phyloP scores from a whole-genome alignment of 2,888 invertebrate genomes.

The Leucania comma region DNA sequence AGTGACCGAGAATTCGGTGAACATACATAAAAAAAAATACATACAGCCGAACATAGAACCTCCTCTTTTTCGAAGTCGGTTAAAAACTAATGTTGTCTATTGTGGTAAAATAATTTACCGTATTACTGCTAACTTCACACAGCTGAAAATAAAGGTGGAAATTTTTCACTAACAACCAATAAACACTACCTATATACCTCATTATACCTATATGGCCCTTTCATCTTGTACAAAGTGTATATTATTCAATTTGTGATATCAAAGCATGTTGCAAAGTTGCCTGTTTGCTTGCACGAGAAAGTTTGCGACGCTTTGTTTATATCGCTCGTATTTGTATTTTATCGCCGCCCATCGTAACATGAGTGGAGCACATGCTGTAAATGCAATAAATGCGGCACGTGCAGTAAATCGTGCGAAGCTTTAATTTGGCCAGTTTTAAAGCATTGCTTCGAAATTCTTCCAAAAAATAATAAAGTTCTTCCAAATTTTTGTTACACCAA shows the following conservation, averaged over 20 bases:
- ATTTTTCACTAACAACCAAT: background rate
- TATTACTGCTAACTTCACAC: background rate
- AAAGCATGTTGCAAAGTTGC: slow-evolving; percentile 30
- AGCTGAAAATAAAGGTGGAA: background rate
- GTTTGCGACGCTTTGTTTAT: slow-evolving; percentile 32
- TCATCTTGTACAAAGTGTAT: background rate
- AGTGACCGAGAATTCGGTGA: too few species aligned
- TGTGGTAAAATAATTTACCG: background rate
- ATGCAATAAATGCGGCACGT: slow-evolving; percentile 18
- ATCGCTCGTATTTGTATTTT: slow-evolving; percentile 13
- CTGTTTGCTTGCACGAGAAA: slow-evolving; percentile 29
- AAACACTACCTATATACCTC: background rate
- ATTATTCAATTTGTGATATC: slow-evolving; percentile 35
- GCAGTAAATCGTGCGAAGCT: slow-evolving; percentile 21
- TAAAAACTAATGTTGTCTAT: too few species aligned
- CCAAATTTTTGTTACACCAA: too few species aligned
- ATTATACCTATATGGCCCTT: background rate
- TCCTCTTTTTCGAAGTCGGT: too few species aligned
- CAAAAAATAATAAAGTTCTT: too few species aligned
- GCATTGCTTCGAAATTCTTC: background rate
- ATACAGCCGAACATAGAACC: too few species aligned
- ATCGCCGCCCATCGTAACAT: slow-evolving; percentile 9
- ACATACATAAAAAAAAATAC: too few species aligned
- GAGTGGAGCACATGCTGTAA: slow-evolving; percentile 3
- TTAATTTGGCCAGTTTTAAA: slow-evolving; percentile 32